Conservation (phyloP, 2,113 vertebrate species). For the Sitta europaea region DNA sequence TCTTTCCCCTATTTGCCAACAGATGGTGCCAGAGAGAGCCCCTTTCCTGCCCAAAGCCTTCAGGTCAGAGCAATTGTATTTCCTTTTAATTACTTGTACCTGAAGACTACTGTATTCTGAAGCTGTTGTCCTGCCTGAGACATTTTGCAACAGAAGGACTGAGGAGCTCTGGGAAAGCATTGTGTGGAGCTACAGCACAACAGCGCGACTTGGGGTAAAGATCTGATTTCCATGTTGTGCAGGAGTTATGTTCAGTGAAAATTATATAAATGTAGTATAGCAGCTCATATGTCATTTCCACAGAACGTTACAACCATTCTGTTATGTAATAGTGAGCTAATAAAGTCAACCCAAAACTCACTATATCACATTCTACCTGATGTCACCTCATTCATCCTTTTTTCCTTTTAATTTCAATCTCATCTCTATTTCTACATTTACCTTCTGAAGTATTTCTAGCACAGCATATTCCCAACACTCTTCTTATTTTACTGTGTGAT, state of each 20-base stretch:
- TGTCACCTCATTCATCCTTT: conserved; percentile 58
- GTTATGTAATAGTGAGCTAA: conserved; percentile 66
- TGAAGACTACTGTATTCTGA: neutral
- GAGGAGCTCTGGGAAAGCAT: neutral
- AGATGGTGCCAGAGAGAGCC: conserved; percentile 40
- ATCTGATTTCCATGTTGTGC: conserved; percentile 30
- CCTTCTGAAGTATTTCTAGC: conserved; percentile 28
- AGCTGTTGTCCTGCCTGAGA: neutral
- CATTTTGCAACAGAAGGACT: neutral
- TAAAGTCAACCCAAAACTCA: conserved; percentile 60
- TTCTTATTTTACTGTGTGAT: conserved; percentile 53
- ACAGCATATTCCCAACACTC: conserved; percentile 35
- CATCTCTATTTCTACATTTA: conserved; percentile 48
- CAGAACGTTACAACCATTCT: conserved; percentile 56
- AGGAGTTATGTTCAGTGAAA: conserved; percentile 67
- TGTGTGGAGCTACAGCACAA: neutral
- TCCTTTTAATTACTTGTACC: neutral
- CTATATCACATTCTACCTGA: conserved; percentile 47
- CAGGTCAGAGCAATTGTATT: neutral
- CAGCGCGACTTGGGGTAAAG: neutral
- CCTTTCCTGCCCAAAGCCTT: neutral
- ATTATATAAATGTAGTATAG: conserved; percentile 54
- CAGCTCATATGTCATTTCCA: conserved; percentile 63
- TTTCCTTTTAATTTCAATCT: conserved; percentile 59
- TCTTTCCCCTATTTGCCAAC: neutral